A percentile compares a stretch with the other conserved stretches of the same genome.
These are phyloP conservation scores for Psephotus haematonotus DNA, from an alignment of 2,113 vertebrate species.

Conservation along the genomic window DNA sequence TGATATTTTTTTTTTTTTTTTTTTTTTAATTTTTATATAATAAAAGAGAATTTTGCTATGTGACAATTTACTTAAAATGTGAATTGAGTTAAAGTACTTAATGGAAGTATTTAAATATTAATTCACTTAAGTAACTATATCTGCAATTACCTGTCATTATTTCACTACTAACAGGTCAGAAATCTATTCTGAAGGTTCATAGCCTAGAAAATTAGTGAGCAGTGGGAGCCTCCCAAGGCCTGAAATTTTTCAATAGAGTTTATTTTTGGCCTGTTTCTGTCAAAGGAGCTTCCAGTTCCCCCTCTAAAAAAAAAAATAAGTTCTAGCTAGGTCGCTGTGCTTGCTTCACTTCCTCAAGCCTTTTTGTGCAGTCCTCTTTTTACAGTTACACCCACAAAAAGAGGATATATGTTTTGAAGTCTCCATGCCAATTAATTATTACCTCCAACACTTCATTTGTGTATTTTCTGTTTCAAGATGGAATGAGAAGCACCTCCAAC, in stretches of 20 bases:
- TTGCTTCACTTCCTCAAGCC: conserved; percentile 61
- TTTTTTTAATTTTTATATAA: not conserved
- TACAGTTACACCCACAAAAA: conserved; percentile 48
- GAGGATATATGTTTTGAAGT: conserved; percentile 6
- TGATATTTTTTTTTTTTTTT: not conserved
- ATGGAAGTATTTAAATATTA: not conserved
- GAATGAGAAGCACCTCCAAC: not conserved
- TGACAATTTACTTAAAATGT: not conserved
- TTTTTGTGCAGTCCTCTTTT: conserved; percentile 1
- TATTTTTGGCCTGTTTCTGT: conserved; percentile 11
- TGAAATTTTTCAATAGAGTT: not conserved
- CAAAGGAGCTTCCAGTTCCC: conserved; percentile 55
- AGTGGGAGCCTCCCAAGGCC: not conserved
- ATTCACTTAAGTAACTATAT: not conserved
- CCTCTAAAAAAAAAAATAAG: not conserved
- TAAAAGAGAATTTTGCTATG: not conserved
- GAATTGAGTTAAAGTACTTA: not conserved
- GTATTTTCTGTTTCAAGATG: not conserved
- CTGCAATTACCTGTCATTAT: not conserved
- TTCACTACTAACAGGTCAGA: not conserved
- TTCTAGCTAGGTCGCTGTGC: not conserved
- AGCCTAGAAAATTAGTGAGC: not conserved
- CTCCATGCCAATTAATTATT: conserved; percentile 1
- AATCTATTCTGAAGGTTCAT: not conserved
- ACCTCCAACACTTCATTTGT: not conserved